These are phyloP conservation scores for Tenodera sinensis DNA, from an alignment of 2,888 invertebrate species.

Conservation along the genomic window DNA sequence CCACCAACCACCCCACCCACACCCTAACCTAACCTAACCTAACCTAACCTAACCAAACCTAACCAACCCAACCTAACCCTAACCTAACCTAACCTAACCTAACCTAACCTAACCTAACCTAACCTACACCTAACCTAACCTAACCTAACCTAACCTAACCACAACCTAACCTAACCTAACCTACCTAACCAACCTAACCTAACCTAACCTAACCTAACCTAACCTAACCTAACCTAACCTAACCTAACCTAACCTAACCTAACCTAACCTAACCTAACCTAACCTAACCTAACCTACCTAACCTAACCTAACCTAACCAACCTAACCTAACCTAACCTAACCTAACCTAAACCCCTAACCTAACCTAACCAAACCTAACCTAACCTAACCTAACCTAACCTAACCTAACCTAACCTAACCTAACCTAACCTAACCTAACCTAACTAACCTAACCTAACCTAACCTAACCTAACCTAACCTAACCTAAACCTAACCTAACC, in stretches of 20 bases:
- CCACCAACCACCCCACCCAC: too few species aligned
- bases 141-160: too few species aligned
- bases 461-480: slow-evolving; percentile 29
- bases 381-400: slow-evolving; percentile 17
- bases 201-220: background rate
- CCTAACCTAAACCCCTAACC: slow-evolving; percentile 19
- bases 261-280: slow-evolving; percentile 35
- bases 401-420: background rate
- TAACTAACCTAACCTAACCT: slow-evolving; percentile 27
- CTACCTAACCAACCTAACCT: too few species aligned
- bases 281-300: too few species aligned
- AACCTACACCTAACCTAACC: too few species aligned
- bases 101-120: too few species aligned
- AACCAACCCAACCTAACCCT: too few species aligned
- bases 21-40: too few species aligned
- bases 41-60: too few species aligned
- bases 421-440: slow-evolving; percentile 4
- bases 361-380: too few species aligned
- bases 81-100: too few species aligned
- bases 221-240: slow-evolving; percentile 34
- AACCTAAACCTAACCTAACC: slow-evolving; percentile 26
- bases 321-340: slow-evolving; percentile 34
- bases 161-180: too few species aligned
- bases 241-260: slow-evolving; percentile 33
- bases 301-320: slow-evolving; percentile 34